Evolutionary conservation across 2,888 invertebrate species (phyloP).

Genomic region (Flexamia atlantica): DNA sequence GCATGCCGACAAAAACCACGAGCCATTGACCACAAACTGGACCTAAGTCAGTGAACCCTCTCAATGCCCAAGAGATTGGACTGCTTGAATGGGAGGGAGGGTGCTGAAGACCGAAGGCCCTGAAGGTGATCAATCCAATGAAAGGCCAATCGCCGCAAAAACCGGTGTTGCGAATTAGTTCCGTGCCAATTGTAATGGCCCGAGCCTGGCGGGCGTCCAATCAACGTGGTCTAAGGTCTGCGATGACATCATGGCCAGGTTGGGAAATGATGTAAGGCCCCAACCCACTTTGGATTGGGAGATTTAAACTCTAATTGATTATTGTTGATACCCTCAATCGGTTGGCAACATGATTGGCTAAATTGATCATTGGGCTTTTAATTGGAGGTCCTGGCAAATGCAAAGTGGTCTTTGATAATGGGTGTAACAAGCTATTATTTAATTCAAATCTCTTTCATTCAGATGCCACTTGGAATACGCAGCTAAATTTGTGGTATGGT

Average conservation of each 20-base stretch:
- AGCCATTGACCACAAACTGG: neutral
- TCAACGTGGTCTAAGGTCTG: neutral
- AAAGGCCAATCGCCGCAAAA: slow-evolving; percentile 4
- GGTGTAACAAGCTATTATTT: too few relatives aligned
- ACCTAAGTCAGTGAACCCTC: neutral
- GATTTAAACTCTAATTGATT: too few relatives aligned
- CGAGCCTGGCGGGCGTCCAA: neutral
- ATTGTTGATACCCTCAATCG: too few relatives aligned
- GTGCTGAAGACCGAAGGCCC: neutral
- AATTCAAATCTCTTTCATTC: too few relatives aligned
- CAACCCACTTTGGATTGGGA: too few relatives aligned
- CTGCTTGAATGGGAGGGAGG: neutral
- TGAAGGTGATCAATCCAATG: neutral
- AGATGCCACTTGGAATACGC: too few relatives aligned
- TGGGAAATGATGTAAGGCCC: neutral
- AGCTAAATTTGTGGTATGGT: too few relatives aligned
- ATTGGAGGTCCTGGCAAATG: too few relatives aligned
- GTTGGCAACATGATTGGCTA: too few relatives aligned
- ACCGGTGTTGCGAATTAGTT: slow-evolving; percentile 38
- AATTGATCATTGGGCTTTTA: too few relatives aligned
- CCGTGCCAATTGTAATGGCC: slow-evolving; percentile 12
- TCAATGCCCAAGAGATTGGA: neutral
- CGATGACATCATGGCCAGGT: neutral
- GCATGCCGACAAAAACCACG: neutral
- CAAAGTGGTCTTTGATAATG: too few relatives aligned